Conservation (phyloP, 2,888 invertebrate genomes). For the Coleophora flavipennella region DNA sequence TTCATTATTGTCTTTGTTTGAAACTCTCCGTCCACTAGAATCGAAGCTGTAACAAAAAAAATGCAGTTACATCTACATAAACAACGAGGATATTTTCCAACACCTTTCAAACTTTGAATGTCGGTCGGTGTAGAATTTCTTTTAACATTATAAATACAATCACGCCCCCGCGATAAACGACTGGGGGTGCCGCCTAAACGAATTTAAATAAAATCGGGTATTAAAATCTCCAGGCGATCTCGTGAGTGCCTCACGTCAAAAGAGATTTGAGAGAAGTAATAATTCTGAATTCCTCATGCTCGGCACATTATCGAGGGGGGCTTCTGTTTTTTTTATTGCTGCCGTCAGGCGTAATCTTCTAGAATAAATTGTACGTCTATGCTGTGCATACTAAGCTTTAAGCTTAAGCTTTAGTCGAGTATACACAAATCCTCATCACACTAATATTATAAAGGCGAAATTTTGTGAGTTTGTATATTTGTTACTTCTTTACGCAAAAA, state of each 20-base stretch:
- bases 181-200: conserved; percentile 60
- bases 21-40: too few species aligned
- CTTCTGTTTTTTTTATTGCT: conserved; percentile 72
- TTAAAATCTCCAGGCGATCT: conserved; percentile 68
- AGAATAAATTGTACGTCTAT: conserved; percentile 74
- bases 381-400: conserved; percentile 62
- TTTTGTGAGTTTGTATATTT: too few species aligned
- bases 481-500: too few species aligned
- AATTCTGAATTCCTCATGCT: conserved; percentile 53
- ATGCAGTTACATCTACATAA: too few species aligned
- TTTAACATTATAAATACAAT: conserved; percentile 58
- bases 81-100: neutral
- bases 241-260: conserved; percentile 67
- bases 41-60: too few species aligned
- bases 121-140: conserved; percentile 26
- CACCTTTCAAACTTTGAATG: neutral
- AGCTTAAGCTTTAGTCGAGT: too few species aligned
- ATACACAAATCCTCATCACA: too few species aligned
- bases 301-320: conserved; percentile 68
- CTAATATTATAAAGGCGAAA: too few species aligned
- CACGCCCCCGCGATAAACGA: conserved; percentile 65
- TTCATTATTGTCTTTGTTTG: too few species aligned
- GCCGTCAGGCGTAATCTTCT: conserved; percentile 73
- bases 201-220: conserved; percentile 71
- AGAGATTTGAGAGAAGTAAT: conserved; percentile 71